phyloP scores from a whole-genome alignment of 1,140 invertebrate genomes.

The Frieseomelitta varia region DNA sequence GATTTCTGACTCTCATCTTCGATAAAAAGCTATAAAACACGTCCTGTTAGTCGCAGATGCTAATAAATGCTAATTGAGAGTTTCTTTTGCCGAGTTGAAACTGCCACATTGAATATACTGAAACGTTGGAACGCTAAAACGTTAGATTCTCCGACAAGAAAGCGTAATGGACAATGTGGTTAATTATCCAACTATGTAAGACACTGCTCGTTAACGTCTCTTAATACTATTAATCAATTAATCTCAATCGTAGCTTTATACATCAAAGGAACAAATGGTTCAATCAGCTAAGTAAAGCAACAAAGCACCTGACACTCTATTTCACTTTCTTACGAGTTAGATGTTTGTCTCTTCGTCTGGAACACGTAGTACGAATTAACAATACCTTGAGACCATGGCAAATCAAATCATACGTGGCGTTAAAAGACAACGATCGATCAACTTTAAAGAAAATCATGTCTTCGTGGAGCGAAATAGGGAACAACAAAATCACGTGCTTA shows the following conservation, averaged over 20 bases:
- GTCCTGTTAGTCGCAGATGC: too few species aligned
- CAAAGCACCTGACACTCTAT: not conserved
- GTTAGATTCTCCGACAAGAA: not conserved
- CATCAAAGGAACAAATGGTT: not conserved
- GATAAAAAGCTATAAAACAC: not conserved
- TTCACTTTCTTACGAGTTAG: not conserved
- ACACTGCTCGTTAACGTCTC: not conserved
- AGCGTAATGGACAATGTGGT: not conserved
- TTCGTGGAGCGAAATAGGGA: conserved; percentile 4
- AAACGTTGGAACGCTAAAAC: not conserved
- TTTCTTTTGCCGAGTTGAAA: too few species aligned
- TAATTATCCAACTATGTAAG: not conserved
- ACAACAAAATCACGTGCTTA: conserved; percentile 36
- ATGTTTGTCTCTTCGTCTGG: not conserved
- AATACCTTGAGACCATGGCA: not conserved
- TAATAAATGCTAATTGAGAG: too few species aligned
- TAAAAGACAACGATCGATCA: not conserved
- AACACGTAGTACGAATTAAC: not conserved
- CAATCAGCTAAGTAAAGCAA: not conserved
- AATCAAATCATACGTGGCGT: not conserved
- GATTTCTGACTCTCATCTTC: not conserved
- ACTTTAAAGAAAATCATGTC: conserved; percentile 15
- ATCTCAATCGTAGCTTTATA: not conserved
- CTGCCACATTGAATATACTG: too few species aligned
- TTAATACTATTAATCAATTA: not conserved